Evolutionary conservation across 1,140 invertebrate species (phyloP).

Genomic region (Aricia agestis): DNA sequence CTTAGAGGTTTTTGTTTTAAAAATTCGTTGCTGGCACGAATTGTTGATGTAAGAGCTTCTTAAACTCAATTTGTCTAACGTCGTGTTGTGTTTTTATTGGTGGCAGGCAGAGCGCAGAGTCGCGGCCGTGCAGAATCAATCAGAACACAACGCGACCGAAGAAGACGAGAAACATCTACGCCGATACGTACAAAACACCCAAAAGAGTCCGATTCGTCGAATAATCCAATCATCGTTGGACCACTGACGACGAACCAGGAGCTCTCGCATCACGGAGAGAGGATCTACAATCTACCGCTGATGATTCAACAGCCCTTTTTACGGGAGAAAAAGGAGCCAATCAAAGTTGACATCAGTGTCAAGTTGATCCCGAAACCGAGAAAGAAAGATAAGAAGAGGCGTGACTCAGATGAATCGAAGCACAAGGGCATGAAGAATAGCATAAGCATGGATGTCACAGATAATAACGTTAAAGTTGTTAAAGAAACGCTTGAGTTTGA

Average conservation of each 20-base stretch:
- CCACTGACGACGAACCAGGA: slow-evolving; percentile 75
- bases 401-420: slow-evolving; percentile 54
- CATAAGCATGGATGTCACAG: slow-evolving; percentile 64
- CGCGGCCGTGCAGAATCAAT: slow-evolving; percentile 72
- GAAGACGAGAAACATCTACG: slow-evolving; percentile 50
- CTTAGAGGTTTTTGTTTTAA: not conserved
- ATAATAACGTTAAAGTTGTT: slow-evolving; percentile 51
- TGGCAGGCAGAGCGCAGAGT: slow-evolving; percentile 73
- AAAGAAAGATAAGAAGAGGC: slow-evolving; percentile 63
- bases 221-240: slow-evolving; percentile 73
- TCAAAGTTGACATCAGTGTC: slow-evolving; percentile 88
- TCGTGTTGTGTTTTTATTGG: slow-evolving; percentile 76
- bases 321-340: slow-evolving; percentile 84
- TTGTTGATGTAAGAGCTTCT: not conserved
- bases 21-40: not conserved
- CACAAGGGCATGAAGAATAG: slow-evolving; percentile 56
- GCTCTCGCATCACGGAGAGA: slow-evolving; percentile 70
- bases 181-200: slow-evolving; percentile 54
- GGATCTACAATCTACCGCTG: slow-evolving; percentile 73
- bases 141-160: slow-evolving; percentile 72
- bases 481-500: slow-evolving; percentile 50
- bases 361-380: slow-evolving; percentile 83
- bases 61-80: slow-evolving; percentile 40
- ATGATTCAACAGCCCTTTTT: slow-evolving; percentile 80
- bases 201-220: slow-evolving; percentile 79